Evolutionary conservation across 2,888 invertebrate genomes (phyloP), one percentile per base, ranked within the genome.

Genomic region (Sphaerophoria rueppellii): DNA sequence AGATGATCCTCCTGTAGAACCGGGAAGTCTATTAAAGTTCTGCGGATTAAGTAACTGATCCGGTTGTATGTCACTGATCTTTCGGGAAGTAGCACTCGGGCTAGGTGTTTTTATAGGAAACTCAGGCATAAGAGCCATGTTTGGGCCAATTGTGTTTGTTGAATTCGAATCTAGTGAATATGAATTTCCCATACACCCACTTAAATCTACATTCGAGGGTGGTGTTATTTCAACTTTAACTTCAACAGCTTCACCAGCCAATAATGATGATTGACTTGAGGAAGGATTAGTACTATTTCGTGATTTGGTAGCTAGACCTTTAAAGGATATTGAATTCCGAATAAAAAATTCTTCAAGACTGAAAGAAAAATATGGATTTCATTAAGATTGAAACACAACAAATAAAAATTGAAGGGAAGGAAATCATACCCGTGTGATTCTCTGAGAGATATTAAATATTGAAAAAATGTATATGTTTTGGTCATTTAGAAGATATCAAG

Each of bases 301-400:
- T 3, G 91, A 90, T 73, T 91, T 91, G 67, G 90, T 91, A 6
- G 91, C 89, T 79, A 90, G 90, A 1, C 90, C 89, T 78, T 91
- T 91, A 34, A 90, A 93, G 32, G 93, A 93, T 55, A 92, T 90
- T 4, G 91, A 91, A 81, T 91, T 90, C 57, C 91, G 89, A 48
- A 95, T 93, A 57, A 94, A 90, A 60, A 93, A 94, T 89, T 95
- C 95, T 88, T 95, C 95, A 89, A 95, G 91, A 58, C 94, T 94
- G 89, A 34, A 78, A 78, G 6, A 57, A 0, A 5, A 24, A 61
- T 9, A 34, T n/a, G 74, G 11, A 32, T 52, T 65, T 16, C 60
- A 40, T 35, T 7, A 46, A 54, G 50, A 35, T 4, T 4, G 11
- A 40, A 40, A 0, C 11, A 43, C 24, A 24, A 24, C 24, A 52